Conservation (phyloP, 2,888 invertebrate genomes). For the Elysia crispata region DNA sequence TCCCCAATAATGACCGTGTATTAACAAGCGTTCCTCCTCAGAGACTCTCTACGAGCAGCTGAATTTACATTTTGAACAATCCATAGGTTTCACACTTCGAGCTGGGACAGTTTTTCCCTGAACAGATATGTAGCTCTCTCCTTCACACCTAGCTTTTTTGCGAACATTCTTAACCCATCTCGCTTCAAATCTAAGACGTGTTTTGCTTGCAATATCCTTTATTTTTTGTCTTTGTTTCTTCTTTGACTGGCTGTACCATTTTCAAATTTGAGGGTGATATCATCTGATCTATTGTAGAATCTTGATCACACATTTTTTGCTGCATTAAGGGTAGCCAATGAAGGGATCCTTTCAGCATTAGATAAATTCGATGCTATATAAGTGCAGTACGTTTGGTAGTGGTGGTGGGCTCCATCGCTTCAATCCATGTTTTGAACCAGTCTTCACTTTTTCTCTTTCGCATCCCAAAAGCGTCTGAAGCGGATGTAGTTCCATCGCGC, state of each 20-base stretch:
- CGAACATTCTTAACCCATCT: constrained; percentile 46
- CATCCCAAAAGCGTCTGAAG: no score
- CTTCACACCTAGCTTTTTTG: constrained; percentile 36
- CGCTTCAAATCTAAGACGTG: constrained; percentile 40
- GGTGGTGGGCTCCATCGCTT: no score
- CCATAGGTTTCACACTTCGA: constrained; percentile 36
- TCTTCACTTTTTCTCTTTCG: no score
- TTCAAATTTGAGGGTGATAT: no score
- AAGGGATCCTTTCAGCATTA: no score
- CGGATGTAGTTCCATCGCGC: no score
- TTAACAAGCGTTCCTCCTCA: constrained; percentile 34
- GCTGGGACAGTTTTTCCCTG: constrained; percentile 44
- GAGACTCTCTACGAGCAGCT: constrained; percentile 38
- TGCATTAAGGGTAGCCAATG: no score
- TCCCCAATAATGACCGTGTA: constrained; percentile 39
- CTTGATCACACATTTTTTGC: no score
- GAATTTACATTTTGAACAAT: constrained; percentile 50
- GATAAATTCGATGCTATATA: no score
- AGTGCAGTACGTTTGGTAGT: no score
- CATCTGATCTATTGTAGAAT: no score
- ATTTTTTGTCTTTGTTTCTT: constrained; percentile 14
- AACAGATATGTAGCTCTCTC: constrained; percentile 45
- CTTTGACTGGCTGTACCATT: not conserved
- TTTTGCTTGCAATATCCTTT: constrained; percentile 20
- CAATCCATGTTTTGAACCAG: no score